phyloP scores from a whole-genome alignment of 2,113 vertebrate species.

The Entelurus aequoreus region DNA sequence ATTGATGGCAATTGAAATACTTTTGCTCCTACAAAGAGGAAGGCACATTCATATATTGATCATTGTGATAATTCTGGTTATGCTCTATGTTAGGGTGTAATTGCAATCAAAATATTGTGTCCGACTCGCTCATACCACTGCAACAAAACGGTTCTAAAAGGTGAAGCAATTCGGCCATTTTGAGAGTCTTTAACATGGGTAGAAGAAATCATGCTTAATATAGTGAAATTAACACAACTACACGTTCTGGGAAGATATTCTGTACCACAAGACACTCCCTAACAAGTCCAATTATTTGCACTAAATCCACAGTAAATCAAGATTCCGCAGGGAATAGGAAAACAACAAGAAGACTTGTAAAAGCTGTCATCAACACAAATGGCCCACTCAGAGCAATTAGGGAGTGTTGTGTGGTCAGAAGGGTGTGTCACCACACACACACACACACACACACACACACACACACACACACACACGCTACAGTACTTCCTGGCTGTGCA shows the following conservation, averaged over 20 bases:
- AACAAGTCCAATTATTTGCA: constrained; percentile 1
- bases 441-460: constrained; percentile 15
- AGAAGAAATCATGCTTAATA: background rate
- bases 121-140: no score
- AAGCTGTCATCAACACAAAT: constrained; percentile 37
- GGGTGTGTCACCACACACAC: constrained; percentile 44
- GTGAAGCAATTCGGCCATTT: background rate
- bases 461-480: constrained; percentile 16
- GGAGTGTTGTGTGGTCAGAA: constrained; percentile 44
- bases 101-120: no score
- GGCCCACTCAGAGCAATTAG: constrained; percentile 24
- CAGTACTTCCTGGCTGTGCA: constrained; percentile 50
- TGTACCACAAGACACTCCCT: constrained; percentile 8
- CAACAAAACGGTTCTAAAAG: no score
- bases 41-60: no score
- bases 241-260: no score
- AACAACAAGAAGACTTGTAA: constrained; percentile 42
- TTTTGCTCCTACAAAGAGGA: no score
- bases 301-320: constrained; percentile 20
- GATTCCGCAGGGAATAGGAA: constrained; percentile 46
- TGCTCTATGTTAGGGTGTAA: no score
- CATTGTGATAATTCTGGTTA: no score
- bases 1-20: no score
- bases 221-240: no score
- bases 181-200: background rate